A percentile compares a stretch with the other conserved stretches of the same genome.
Evolutionary conservation across 2,888 invertebrate species (phyloP).

Genomic region (Protonemura montana): DNA sequence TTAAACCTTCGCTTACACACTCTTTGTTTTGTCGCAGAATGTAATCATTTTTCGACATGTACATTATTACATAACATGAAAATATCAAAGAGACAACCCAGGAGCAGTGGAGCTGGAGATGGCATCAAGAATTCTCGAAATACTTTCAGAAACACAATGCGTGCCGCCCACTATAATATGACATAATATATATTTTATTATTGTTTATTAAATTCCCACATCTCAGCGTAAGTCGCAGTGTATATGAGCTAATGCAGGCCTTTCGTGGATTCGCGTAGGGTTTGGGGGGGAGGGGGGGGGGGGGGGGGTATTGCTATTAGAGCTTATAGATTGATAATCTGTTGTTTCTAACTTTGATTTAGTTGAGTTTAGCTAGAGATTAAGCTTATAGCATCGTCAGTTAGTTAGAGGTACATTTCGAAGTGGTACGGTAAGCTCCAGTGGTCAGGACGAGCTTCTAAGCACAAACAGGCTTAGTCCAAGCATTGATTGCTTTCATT

Average conservation of each 20-base stretch:
- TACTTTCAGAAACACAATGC: not conserved
- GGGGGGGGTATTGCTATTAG: conserved; percentile 16
- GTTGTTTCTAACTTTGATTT: conserved; percentile 41
- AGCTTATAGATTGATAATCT: conserved; percentile 39
- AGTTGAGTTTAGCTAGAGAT: conserved; percentile 38
- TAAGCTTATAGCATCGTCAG: conserved; percentile 20
- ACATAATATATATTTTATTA: not conserved
- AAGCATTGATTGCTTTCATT: conserved; percentile 39
- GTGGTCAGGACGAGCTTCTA: conserved; percentile 24
- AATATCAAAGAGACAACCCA: not conserved
- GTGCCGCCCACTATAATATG: not conserved
- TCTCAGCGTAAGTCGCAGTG: not conserved
- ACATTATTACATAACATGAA: not conserved
- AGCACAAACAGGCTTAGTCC: conserved; percentile 40
- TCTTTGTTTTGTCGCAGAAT: not conserved
- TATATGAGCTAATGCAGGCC: too few relatives aligned
- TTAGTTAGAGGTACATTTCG: conserved; percentile 36
- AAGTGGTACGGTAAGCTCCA: conserved; percentile 39
- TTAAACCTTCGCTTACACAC: not conserved
- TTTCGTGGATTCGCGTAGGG: not conserved
- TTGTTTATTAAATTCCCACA: not conserved
- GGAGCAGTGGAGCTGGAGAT: not conserved
- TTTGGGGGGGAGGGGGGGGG: not conserved
- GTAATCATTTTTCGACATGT: conserved; percentile 3
- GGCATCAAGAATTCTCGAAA: not conserved